Percentiles rank a stretch among this genome's conserved stretches.
These are phyloP conservation scores for Metalampra italica DNA, from an alignment of 2,888 invertebrate species.

Conservation along the genomic window DNA sequence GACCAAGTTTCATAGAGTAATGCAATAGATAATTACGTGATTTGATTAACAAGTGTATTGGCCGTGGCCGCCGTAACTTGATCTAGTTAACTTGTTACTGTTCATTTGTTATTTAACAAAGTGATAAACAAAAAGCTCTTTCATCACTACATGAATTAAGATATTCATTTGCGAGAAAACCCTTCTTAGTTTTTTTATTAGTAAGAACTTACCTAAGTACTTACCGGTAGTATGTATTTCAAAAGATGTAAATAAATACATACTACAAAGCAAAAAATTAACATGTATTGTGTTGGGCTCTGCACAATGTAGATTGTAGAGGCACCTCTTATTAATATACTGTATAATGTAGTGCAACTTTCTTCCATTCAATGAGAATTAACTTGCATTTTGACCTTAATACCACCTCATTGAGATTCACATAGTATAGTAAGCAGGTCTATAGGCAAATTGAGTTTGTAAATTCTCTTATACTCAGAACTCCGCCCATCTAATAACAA, in stretches of 20 bases:
- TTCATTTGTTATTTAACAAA: neutral
- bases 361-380: slow-evolving; percentile 28
- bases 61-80: slow-evolving; percentile 2
- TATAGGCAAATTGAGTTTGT: slow-evolving; percentile 5
- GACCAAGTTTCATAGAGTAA: slow-evolving; percentile 18
- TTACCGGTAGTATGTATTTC: no score
- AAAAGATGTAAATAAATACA: no score
- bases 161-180: no score
- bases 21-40: slow-evolving; percentile 26
- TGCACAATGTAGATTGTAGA: neutral
- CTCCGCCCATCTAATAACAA: slow-evolving; percentile 30
- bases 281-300: no score
- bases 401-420: slow-evolving; percentile 13
- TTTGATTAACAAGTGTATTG: slow-evolving; percentile 6
- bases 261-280: no score
- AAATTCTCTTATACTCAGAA: neutral
- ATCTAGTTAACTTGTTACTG: slow-evolving; percentile 3
- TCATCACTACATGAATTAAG: neutral
- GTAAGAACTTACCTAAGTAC: no score
- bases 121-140: neutral
- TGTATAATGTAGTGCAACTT: slow-evolving; percentile 14
- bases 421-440: slow-evolving; percentile 8
- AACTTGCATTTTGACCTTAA: slow-evolving; percentile 19
- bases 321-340: slow-evolving; percentile 5
- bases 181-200: no score